Evolutionary conservation across 53 echinoderm and acorn worm species (phyloP).

Genomic region (Echinometra lucunter): DNA sequence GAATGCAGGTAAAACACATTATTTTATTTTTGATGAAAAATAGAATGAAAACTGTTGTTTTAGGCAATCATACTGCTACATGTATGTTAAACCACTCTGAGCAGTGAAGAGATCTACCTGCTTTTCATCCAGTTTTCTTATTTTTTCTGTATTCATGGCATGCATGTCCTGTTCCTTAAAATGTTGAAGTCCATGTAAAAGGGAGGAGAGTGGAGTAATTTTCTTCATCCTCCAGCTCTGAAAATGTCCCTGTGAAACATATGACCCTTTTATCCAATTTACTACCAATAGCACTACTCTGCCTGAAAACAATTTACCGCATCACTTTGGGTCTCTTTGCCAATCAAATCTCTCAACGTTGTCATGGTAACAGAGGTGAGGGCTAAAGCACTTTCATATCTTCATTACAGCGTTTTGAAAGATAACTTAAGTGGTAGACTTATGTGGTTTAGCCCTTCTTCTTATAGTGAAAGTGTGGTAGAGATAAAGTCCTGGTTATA

Average conservation of each 20-base stretch:
- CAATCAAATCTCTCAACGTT: slow-evolving; percentile 58
- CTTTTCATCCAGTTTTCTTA: not conserved
- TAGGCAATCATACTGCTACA: no score
- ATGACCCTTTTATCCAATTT: slow-evolving; percentile 71
- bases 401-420: slow-evolving; percentile 51
- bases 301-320: slow-evolving; percentile 61
- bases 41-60: no score
- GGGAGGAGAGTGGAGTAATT: slow-evolving; percentile 51
- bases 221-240: slow-evolving; percentile 27
- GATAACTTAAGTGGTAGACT: not conserved
- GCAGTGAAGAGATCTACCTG: not conserved
- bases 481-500: not conserved
- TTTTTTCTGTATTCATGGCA: not conserved
- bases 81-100: not conserved
- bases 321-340: slow-evolving; percentile 64
- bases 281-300: slow-evolving; percentile 52
- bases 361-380: slow-evolving; percentile 58
- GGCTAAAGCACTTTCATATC: slow-evolving; percentile 66
- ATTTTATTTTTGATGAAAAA: no score
- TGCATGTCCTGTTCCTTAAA: not conserved
- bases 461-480: not conserved
- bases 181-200: slow-evolving; percentile 5
- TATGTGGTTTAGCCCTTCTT: not conserved
- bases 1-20: no score
- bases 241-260: slow-evolving; percentile 52